Conservation (phyloP, 2,888 invertebrate species). For the Synergus japonicus region DNA sequence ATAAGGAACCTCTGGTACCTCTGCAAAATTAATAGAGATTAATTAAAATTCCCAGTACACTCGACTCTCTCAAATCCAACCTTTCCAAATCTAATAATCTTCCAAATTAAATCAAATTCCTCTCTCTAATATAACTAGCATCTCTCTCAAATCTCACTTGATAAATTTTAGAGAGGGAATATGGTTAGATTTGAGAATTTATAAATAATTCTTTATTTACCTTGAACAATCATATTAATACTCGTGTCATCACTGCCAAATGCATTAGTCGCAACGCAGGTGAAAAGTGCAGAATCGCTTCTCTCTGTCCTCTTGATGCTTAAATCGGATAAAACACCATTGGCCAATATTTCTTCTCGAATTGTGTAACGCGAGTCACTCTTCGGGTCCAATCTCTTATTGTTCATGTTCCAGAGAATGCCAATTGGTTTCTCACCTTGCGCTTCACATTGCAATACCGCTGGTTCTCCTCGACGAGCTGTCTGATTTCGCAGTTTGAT, state of each 20-base stretch:
- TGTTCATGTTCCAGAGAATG: slow-evolving; percentile 96
- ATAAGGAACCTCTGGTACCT: slow-evolving; percentile 93
- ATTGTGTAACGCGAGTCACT: slow-evolving; percentile 92
- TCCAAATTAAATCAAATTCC: too few relatives aligned
- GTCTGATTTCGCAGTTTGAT: slow-evolving; percentile 95
- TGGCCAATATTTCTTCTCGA: slow-evolving; percentile 91
- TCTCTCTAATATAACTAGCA: too few relatives aligned
- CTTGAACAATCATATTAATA: slow-evolving; percentile 96
- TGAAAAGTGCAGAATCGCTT: slow-evolving; percentile 92
- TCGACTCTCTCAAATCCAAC: too few relatives aligned
- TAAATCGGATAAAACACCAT: slow-evolving; percentile 92
- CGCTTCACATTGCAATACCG: slow-evolving; percentile 94
- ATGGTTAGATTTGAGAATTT: neutral
- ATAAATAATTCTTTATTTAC: slow-evolving; percentile 74
- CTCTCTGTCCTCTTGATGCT: slow-evolving; percentile 94
- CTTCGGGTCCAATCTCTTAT: slow-evolving; percentile 93
- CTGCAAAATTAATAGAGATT: slow-evolving; percentile 76
- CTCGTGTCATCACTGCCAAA: slow-evolving; percentile 97
- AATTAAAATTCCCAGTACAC: too few relatives aligned
- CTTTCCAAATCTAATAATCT: too few relatives aligned
- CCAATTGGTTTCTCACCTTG: slow-evolving; percentile 97
- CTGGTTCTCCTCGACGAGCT: slow-evolving; percentile 92
- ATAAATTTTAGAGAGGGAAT: too few relatives aligned
- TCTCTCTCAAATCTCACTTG: too few relatives aligned
- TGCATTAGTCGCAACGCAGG: slow-evolving; percentile 95